Evolutionary conservation across 2,113 vertebrate species (phyloP).

Genomic region (Melanocharis versteri): DNA sequence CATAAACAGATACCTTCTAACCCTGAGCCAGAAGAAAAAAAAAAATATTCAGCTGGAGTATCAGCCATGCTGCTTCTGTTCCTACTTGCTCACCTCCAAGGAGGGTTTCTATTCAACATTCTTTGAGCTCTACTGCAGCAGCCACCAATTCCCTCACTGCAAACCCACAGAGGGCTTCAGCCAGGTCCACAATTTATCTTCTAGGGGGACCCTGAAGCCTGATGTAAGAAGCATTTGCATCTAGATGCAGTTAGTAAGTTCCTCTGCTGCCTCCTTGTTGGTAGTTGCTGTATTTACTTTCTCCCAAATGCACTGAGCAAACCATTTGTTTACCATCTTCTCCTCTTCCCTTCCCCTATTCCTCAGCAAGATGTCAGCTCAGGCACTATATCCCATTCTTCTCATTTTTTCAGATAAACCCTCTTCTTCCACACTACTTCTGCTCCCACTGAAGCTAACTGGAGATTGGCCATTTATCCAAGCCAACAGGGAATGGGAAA

Average conservation of each 20-base stretch:
- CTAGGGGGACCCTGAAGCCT: neutral
- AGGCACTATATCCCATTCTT: neutral
- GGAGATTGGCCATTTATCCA: constrained; percentile 14
- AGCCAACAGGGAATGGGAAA: constrained; percentile 27
- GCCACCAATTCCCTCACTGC: neutral
- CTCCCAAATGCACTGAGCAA: neutral
- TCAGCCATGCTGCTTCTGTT: neutral
- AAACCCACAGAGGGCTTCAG: neutral
- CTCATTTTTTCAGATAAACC: neutral
- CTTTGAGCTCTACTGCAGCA: neutral
- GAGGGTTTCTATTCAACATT: neutral
- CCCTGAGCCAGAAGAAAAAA: neutral
- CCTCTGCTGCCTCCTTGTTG: neutral
- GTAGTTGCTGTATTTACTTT: neutral
- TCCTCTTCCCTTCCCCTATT: neutral
- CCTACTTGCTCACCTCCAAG: neutral
- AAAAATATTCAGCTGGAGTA: neutral
- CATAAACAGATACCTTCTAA: neutral
- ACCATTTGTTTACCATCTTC: neutral
- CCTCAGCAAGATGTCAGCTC: neutral
- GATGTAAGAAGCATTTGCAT: neutral
- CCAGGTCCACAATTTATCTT: neutral
- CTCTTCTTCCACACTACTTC: neutral
- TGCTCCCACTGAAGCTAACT: neutral
- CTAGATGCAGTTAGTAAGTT: neutral